Base-by-base conservation (phyloP, 2,113 vertebrate genomes). In the Ploceus nigricollis region DNA sequence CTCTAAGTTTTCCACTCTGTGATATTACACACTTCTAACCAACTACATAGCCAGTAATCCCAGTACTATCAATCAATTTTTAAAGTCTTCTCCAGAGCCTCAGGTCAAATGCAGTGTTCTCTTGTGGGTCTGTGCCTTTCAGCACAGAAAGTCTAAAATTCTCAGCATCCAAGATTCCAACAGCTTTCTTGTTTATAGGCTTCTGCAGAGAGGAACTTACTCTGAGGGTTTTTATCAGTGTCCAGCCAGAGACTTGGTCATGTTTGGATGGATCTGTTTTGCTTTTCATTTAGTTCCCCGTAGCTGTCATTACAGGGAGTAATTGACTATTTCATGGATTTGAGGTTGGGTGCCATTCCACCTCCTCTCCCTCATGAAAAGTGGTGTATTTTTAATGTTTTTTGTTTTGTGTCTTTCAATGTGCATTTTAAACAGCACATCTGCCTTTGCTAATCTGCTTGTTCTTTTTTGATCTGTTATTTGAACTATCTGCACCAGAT, bases 371-470 rank as follows among this genome's bases (percentile, higher is more conserved):
- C 33, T 73, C 10, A 2, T 61, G 44, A 61, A 33, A 60, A 77
- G 28, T 39, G 8, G 5, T 65, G 13, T 31, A 2, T 33, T 92
- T 85, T 75, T 53, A 48, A n/a, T 69, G 22, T 0, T 54, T 37
- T 76, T 57, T 15, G 27, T 0, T n/a, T 58, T 12, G 1, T 44
- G 30, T 9, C 9, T 60, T 73, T 37, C 33, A 11, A 0, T n/a
- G 71, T 25, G 17, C 3, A 3, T 60, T 94, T 89, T 50, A 30
- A 89, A 22, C 15, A 22, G 14, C 23, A 33, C 35, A 13, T 64
- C 51, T 82, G 4, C 27, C 33, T 63, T 33, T 75, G 39, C 25
- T 50, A 2, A 50, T 77, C 30, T 18, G 2, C 64, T 51, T 48
- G 31, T 35, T 53, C 12, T 64, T 53, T 82, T 79, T 54, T 2